These are phyloP conservation scores for Heliconius hermathena DNA, from an alignment of 1,140 invertebrate genomes.

Conservation along the genomic window DNA sequence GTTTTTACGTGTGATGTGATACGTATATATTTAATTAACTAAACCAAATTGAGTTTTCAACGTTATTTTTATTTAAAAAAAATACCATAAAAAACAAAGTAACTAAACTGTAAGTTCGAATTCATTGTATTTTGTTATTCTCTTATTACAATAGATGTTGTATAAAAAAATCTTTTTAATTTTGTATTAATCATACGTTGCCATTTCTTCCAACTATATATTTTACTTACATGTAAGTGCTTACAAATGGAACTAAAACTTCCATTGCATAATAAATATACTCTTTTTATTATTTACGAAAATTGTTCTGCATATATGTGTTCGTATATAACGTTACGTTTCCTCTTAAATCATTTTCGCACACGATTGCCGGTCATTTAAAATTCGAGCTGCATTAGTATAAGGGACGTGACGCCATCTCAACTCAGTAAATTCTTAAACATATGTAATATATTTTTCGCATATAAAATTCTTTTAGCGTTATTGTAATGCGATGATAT, in stretches of 20 bases:
- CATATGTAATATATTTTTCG: no score
- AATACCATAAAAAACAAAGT: neutral
- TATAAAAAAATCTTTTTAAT: no score
- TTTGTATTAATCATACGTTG: no score
- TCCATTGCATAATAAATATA: neutral
- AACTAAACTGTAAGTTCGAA: no score
- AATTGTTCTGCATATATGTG: neutral
- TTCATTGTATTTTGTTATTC: neutral
- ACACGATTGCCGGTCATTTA: slow-evolving; percentile 2
- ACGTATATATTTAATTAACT: no score
- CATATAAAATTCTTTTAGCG: no score
- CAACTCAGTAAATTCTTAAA: neutral
- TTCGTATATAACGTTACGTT: no score
- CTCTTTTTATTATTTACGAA: neutral
- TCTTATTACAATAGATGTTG: neutral
- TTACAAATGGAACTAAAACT: neutral
- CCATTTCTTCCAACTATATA: neutral
- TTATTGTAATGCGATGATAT: neutral
- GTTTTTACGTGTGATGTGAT: neutral
- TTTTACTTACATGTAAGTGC: neutral
- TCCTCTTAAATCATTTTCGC: neutral
- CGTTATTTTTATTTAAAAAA: neutral
- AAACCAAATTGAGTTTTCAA: no score
- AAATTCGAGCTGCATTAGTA: neutral
- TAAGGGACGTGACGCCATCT: neutral